phyloP scores from a whole-genome alignment of 2,113 vertebrate species.

The Lophotis ruficrista region DNA sequence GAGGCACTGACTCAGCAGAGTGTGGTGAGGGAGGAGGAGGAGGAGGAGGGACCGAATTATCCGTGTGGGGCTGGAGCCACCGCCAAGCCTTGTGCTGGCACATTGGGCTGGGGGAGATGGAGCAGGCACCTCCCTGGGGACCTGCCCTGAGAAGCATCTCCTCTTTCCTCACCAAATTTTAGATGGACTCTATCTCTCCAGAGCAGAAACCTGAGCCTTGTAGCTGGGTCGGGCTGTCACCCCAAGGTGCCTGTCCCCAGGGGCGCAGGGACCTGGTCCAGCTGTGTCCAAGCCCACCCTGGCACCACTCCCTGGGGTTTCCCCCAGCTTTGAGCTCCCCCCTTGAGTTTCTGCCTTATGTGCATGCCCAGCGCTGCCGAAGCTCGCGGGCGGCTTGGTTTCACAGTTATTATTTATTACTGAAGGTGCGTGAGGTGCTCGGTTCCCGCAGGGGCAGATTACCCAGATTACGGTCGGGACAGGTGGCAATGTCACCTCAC shows the following conservation, averaged over 20 bases:
- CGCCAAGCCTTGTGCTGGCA: rapidly evolving
- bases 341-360: not conserved
- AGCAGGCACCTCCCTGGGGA: not conserved
- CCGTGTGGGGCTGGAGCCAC: not conserved
- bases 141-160: not conserved
- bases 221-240: not conserved
- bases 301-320: not conserved
- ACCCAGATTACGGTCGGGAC: not conserved
- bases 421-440: rapidly evolving
- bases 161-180: not conserved
- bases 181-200: not conserved
- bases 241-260: not conserved
- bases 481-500: rapidly evolving
- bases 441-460: not conserved
- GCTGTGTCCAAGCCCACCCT: not conserved
- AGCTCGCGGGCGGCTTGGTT: not conserved
- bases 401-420: not conserved
- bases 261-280: not conserved
- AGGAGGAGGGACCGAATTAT: not conserved
- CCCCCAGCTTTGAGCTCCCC: not conserved
- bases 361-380: rapidly evolving
- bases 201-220: not conserved
- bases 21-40: not conserved
- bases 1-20: slow-evolving; percentile 49
- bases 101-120: not conserved